These are phyloP conservation scores for Sus cebifrons DNA, from an alignment of 2,797 vertebrate species.

Conservation along the genomic window DNA sequence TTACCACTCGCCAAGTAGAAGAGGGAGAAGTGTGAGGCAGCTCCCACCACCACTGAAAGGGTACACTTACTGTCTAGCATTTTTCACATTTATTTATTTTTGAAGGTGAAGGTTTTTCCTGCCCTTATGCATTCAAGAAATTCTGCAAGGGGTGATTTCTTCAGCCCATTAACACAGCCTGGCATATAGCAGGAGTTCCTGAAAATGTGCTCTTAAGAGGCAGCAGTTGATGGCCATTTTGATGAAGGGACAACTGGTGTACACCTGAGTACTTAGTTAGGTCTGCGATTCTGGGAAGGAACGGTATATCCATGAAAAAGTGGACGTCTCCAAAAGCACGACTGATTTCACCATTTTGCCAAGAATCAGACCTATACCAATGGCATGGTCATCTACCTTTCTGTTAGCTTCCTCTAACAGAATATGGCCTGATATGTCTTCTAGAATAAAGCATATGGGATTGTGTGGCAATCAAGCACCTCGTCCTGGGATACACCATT, in stretches of 20 bases:
- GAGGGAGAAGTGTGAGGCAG: neutral
- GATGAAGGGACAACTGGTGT: neutral
- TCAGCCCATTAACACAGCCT: neutral
- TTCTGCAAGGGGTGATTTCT: neutral
- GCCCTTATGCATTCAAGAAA: neutral
- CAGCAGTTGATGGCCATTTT: neutral
- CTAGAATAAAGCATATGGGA: neutral
- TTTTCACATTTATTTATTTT: neutral
- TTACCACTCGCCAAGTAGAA: neutral
- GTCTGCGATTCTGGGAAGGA: neutral
- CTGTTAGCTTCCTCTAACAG: neutral
- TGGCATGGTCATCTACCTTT: neutral
- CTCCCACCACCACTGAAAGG: neutral
- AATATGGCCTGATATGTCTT: neutral
- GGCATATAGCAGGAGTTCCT: neutral
- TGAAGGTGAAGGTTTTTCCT: neutral
- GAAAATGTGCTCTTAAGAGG: neutral
- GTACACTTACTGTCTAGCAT: neutral
- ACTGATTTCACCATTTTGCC: neutral
- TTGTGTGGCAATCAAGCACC: neutral
- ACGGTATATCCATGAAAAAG: neutral
- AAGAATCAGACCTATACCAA: neutral
- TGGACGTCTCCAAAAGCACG: neutral
- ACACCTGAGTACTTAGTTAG: neutral
- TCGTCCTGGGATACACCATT: neutral